Percentiles rank a stretch among this genome's conserved stretches.
Evolutionary conservation across 2,113 vertebrate genomes (phyloP).

Genomic region (Myotis yumanensis): DNA sequence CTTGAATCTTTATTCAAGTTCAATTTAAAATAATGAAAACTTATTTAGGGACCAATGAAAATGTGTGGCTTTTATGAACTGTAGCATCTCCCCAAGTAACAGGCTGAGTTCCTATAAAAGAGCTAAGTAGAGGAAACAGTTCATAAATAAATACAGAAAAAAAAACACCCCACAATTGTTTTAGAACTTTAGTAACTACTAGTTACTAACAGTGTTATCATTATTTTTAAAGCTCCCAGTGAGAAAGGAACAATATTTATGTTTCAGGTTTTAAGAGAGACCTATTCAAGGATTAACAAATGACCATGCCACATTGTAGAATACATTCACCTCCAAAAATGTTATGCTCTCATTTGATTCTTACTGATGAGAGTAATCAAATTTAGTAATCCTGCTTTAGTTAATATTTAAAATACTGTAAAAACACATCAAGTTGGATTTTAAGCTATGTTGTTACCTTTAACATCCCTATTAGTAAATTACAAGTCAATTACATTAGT

Average conservation of each 20-base stretch:
- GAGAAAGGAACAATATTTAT: constrained; percentile 48
- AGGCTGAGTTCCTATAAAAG: constrained; percentile 52
- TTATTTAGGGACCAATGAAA: constrained; percentile 27
- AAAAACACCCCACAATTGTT: background rate
- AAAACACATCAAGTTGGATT: constrained; percentile 55
- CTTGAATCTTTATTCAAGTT: constrained; percentile 42
- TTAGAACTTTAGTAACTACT: constrained; percentile 44
- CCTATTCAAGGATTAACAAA: constrained; percentile 31
- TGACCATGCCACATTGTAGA: background rate
- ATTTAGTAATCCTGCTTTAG: constrained; percentile 42
- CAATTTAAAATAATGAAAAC: constrained; percentile 61
- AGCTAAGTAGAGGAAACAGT: constrained; percentile 29
- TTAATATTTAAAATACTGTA: constrained; percentile 48
- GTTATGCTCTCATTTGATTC: constrained; percentile 34
- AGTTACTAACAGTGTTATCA: constrained; percentile 30
- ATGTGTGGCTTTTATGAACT: constrained; percentile 47
- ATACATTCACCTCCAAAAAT: constrained; percentile 24
- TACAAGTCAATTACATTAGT: constrained; percentile 45
- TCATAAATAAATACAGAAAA: constrained; percentile 54
- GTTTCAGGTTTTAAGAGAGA: background rate
- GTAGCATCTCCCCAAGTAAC: constrained; percentile 28
- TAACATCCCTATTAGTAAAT: constrained; percentile 51
- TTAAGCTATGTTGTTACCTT: constrained; percentile 54
- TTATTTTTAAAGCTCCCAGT: constrained; percentile 42
- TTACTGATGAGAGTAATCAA: constrained; percentile 38